phyloP scores from a whole-genome alignment of 2,113 vertebrate species.

The Catagonus wagneri region DNA sequence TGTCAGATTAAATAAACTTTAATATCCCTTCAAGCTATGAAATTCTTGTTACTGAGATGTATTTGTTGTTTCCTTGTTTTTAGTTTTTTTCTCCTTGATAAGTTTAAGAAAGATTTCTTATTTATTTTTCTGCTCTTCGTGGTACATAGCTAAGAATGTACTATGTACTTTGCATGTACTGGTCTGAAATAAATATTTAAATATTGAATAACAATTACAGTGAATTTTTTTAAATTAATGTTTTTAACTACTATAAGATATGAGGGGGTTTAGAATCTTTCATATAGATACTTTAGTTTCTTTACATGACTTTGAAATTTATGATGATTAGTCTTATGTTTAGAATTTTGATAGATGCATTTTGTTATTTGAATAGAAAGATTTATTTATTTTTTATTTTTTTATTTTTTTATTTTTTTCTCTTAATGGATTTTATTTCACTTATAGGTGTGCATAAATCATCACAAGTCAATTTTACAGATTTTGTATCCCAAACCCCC shows the following conservation, averaged over 20 bases:
- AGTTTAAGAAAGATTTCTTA: neutral
- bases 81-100: conserved; percentile 45
- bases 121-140: conserved; percentile 2
- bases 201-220: neutral
- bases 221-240: neutral
- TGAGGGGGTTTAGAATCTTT: conserved; percentile 28
- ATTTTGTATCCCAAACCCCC: too few species aligned
- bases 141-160: neutral
- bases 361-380: conserved; percentile 44
- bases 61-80: conserved; percentile 29
- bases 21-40: neutral
- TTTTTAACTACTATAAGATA: conserved; percentile 14
- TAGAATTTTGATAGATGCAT: neutral
- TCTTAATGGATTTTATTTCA: too few species aligned
- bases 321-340: neutral
- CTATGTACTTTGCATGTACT: neutral
- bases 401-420: too few species aligned
- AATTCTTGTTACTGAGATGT: conserved; percentile 34
- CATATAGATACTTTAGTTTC: conserved; percentile 32
- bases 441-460: too few species aligned
- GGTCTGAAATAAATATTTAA: conserved; percentile 44
- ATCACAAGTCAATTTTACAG: too few species aligned
- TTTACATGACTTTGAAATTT: conserved; percentile 21
- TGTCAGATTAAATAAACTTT: conserved; percentile 23
- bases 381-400: too few species aligned